Percentiles rank a stretch among this genome's conserved stretches.
These are phyloP conservation scores for Festucalex cinctus DNA, from an alignment of 2,113 vertebrate species.

Conservation along the genomic window DNA sequence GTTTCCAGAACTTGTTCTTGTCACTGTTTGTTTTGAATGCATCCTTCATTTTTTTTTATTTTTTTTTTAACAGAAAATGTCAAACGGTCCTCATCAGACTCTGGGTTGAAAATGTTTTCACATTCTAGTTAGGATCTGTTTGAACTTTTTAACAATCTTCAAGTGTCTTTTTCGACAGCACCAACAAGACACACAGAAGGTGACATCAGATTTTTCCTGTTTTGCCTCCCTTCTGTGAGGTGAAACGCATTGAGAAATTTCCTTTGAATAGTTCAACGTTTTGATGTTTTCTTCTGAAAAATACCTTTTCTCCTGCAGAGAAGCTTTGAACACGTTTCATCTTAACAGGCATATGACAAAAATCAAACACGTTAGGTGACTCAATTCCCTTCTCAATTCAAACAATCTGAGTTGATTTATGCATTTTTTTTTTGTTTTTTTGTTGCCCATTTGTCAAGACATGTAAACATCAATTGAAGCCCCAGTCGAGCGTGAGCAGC, in stretches of 20 bases:
- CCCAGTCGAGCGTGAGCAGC: constrained; percentile 24
- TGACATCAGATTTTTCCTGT: constrained; percentile 12
- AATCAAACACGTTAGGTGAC: constrained; percentile 3
- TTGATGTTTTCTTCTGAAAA: constrained; percentile 2
- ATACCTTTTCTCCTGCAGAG: neutral
- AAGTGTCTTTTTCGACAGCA: constrained; percentile 24
- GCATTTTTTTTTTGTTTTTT: no score
- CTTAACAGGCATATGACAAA: neutral
- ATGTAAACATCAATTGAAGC: constrained; percentile 33
- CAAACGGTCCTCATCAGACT: constrained; percentile 33
- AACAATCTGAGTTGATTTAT: constrained; percentile 13
- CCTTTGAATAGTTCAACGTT: neutral
- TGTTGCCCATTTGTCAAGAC: constrained; percentile 23
- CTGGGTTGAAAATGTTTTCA: constrained; percentile 22
- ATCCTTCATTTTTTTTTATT: constrained; percentile 25
- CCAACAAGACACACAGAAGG: constrained; percentile 17
- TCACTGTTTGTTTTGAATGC: constrained; percentile 18
- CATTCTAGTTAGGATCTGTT: constrained; percentile 10
- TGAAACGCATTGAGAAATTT: constrained; percentile 7
- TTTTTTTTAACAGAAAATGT: constrained; percentile 32
- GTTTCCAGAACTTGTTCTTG: constrained; percentile 21
- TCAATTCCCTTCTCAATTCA: constrained; percentile 22
- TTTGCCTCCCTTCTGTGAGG: constrained; percentile 1
- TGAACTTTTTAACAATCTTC: constrained; percentile 15
- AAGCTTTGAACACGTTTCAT: neutral